These are phyloP conservation scores for Plecturocebus donacophilus DNA, from an alignment of 2,113 vertebrate species.

Conservation along the genomic window DNA sequence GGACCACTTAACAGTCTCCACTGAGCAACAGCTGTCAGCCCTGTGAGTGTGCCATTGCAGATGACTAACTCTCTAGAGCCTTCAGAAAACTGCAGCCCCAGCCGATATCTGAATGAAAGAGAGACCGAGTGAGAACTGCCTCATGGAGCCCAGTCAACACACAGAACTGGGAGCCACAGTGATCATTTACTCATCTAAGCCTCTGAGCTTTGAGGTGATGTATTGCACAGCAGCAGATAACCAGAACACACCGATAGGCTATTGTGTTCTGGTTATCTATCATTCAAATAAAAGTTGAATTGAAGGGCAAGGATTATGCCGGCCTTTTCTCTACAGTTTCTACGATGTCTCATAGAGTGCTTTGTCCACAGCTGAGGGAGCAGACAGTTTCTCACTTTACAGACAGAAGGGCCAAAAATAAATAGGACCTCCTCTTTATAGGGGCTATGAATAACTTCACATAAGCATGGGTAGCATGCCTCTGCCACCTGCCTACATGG, in stretches of 20 bases:
- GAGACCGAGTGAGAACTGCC: neutral
- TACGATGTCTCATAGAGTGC: neutral
- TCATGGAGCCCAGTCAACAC: neutral
- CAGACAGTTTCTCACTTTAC: neutral
- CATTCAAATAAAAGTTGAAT: neutral
- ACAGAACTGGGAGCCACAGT: neutral
- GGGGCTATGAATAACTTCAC: conserved; percentile 28
- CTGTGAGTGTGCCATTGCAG: neutral
- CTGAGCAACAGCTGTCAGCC: neutral
- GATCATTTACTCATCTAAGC: neutral
- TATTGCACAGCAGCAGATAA: neutral
- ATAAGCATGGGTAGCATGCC: neutral
- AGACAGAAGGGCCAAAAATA: conserved; percentile 37
- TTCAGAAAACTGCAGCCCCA: neutral
- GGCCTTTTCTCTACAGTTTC: conserved; percentile 10
- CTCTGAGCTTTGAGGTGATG: neutral
- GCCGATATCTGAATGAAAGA: neutral
- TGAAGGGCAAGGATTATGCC: neutral
- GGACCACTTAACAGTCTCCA: neutral
- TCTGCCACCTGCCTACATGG: neutral
- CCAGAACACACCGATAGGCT: neutral
- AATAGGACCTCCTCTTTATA: neutral
- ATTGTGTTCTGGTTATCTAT: no score
- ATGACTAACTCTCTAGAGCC: neutral
- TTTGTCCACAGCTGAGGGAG: neutral